Conservation (phyloP, 2,113 vertebrate genomes). For the Nematolebias whitei region DNA sequence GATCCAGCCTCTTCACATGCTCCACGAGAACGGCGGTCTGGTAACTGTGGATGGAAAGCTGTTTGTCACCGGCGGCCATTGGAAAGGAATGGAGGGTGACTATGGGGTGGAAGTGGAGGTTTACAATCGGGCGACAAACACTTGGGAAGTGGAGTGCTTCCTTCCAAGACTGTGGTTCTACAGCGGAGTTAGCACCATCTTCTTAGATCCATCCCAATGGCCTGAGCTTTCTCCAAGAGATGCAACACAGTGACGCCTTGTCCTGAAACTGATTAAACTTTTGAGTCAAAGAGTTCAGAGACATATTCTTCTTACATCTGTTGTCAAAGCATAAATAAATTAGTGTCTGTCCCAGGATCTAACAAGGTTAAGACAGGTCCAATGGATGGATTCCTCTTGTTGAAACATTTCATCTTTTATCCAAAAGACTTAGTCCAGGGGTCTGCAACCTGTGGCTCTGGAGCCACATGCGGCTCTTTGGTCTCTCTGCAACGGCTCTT, state of each 20-base stretch:
- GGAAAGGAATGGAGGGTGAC: constrained; percentile 95
- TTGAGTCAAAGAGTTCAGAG: constrained; percentile 10
- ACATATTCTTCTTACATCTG: constrained; percentile 1
- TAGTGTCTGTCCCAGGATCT: constrained; percentile 29
- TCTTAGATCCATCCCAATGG: constrained; percentile 90
- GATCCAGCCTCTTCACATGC: constrained; percentile 92
- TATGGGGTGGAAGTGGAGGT: constrained; percentile 94
- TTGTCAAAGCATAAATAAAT: constrained; percentile 9
- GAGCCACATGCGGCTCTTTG: no score
- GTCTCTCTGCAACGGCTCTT: no score
- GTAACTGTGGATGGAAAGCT: constrained; percentile 84
- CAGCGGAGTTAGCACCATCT: constrained; percentile 88
- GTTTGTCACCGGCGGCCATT: constrained; percentile 91
- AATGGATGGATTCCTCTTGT: no score
- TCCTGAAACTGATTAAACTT: not conserved
- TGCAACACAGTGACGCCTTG: constrained; percentile 16
- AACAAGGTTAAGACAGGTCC: no score
- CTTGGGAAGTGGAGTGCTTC: constrained; percentile 85
- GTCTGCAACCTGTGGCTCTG: no score
- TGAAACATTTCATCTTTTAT: no score
- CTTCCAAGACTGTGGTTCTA: constrained; percentile 95
- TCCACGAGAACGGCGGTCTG: constrained; percentile 93
- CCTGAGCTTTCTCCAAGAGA: constrained; percentile 78
- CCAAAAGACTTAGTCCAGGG: no score
- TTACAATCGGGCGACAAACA: constrained; percentile 83